Base-by-base conservation (phyloP, 2,888 invertebrate genomes). In the Xestia xanthographa region DNA sequence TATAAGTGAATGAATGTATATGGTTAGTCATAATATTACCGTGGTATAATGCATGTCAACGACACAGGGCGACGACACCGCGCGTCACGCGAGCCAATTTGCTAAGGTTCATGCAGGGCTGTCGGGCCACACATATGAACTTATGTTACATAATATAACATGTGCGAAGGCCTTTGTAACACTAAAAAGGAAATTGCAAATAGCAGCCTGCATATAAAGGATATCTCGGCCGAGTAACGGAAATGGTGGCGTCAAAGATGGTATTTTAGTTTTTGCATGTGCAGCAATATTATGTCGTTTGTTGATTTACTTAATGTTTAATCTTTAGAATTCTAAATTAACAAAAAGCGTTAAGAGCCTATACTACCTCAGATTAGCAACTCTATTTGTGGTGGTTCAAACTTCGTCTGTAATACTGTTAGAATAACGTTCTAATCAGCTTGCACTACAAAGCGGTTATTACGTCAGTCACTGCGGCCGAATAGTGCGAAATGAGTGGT, bases 51-150 rank as follows among this genome's bases (percentile, higher is more conserved):
- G 68, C 82, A 73, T 74, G 84, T 82, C 82, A 78, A 75, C 58
- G 75, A 86, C 79, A 74, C 65, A 72, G 77, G 74, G 69, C 86
- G 77, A 77, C 68, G 77, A 84, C 85, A 66, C 77, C 45, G 60
- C 43, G 76, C 72, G 85, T 85, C 86, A 86, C 80, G 82, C 79
- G 63, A 84, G 68, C 60, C 72, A 77, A 84, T 86, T 84, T 76
- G 74, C 69, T 63, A 26, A 66, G 78, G 70, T 79, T 72, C 60
- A 56, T 14, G 3, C 45, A 83, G 80, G 85, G 79, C 29, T 85
- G 85, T 4, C 75, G 38, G 20, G 20, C 6, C 22, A 48, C 14
- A 45, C 77, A 22, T 29, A 53, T 41, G 20, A 41, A n/a, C 62
- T n/a, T n/a, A 34, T n/a, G 26, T 34, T 14, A 60, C 12, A 66